Base-by-base conservation (phyloP, 2,888 invertebrate species). In the Drosophila recens region DNA sequence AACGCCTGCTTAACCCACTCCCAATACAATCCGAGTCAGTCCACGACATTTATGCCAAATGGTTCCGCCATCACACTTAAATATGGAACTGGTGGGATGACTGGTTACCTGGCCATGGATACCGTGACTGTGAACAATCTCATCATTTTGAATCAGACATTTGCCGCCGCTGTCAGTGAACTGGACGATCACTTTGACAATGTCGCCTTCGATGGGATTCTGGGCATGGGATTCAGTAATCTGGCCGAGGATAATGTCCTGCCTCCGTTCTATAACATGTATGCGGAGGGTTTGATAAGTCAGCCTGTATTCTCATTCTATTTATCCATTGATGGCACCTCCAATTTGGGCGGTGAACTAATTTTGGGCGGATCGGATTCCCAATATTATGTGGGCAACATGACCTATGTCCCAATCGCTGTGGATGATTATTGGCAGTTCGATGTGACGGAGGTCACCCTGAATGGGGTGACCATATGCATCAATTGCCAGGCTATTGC, bases 381-480 rank as follows among this genome's bases (percentile, higher is more conserved):
- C 0, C 94, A 94, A 61, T 96, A 97, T 91, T 99, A 97, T 93
- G 93, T 93, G 62, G 98, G 91, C 17, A 67, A 48, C 4, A 77
- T 90, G 40, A 80, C 76, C 17, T 98, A 98, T 93, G 94, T 97
- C 71, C 95, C 96, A 10, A 96, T 99, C 0, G 94, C 95, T 79
- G 94, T 94, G 69, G 94, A 97, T 93, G 96, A 96, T 68, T 99
- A 99, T 93, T 99, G 99, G 99, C 98, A 99, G 94, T 98, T 99
- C 94, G 94, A 93, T 89, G 96, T 99, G 96, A 97, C 97, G 90
- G 92, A 92, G 30, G 92, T 96, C 6, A 65, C 80, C 48, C 90
- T 96, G 52, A 93, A 93, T 48, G 93, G 93, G 0, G 85, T 92
- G 95, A 3, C 17, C 0, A 92, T 98, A 97, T 91, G 83, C 20